Base-by-base conservation (phyloP, 2,113 vertebrate genomes). In the Trinectes maculatus region DNA sequence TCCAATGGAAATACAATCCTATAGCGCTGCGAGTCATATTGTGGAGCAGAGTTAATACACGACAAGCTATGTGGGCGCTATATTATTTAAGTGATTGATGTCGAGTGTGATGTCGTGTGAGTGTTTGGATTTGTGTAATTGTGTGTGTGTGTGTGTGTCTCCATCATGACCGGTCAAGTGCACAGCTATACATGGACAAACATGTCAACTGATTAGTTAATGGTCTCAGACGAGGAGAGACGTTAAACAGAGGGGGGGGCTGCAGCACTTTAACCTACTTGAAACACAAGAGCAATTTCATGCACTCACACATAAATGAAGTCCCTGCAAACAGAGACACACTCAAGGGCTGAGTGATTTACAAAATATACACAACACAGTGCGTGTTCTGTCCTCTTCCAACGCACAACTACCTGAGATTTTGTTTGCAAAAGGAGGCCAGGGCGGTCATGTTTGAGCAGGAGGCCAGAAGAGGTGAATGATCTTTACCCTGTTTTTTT, bases 371-470 rank as follows among this genome's bases (percentile, higher is more conserved):
- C n/a, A 37, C 33, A 21, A 29, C 9, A 57, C 16, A 36, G 60
- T 59, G 56, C 54, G 56, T 48, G 43, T 28, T 29, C 29, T 10
- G 46, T 26, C 64, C 55, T 34, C 21, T 15, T 31, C 11, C 3
- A 28, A 26, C 55, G 58, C 56, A 47, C 52, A 43, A 39, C 57
- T 43, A 36, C 36, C 77, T 68, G 74, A 72, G 46, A 74, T 66
- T 55, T 8, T 52, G 59, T 89, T 87, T 87, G 80, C 73, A 61
- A 12, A 86, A 79, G 80, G 80, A 80, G 81, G 81, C 36, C 22
- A 46, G 5, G 1, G 0, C 4, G 3, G 46, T 74, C n/a, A 25
- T 64, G 25, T 62, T 66, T 72, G 80, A 62, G 46, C 58, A 73
- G 43, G 51, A 76, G 63, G 58, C 47, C 53, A 65, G 42, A 48